phyloP scores from a whole-genome alignment of 2,797 vertebrate species.

The Anableps anableps region DNA sequence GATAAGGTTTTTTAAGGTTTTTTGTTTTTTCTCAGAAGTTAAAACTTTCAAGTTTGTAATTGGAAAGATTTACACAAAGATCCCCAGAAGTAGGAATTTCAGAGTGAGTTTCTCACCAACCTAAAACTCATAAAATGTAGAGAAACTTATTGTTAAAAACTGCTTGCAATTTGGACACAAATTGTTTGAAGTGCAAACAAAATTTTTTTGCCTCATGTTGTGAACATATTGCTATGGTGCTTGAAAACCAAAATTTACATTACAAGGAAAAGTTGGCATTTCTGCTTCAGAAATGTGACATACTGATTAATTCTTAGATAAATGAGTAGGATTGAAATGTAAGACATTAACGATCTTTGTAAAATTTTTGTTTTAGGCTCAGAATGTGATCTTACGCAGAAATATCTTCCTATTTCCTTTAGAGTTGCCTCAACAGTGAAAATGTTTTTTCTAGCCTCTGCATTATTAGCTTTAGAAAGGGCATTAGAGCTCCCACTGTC shows the following conservation, averaged over 20 bases:
- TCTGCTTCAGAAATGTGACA: background rate
- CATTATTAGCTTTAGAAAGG: constrained; percentile 58
- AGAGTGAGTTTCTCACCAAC: too few relatives aligned
- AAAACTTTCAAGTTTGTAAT: background rate
- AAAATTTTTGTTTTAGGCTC: background rate
- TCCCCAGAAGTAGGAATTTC: background rate
- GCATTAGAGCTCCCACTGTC: constrained; percentile 67
- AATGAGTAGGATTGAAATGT: background rate
- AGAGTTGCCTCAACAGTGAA: constrained; percentile 41
- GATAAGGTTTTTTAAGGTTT: too few relatives aligned
- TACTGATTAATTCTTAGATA: background rate
- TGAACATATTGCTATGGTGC: background rate
- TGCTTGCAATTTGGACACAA: background rate
- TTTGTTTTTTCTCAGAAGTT: background rate
- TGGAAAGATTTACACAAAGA: background rate
- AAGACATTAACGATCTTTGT: background rate
- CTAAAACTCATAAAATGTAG: background rate
- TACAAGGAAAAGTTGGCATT: background rate
- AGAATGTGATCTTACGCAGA: constrained; percentile 9
- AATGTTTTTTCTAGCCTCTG: constrained; percentile 55
- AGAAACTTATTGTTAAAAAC: background rate
- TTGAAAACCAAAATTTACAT: background rate
- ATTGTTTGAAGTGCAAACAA: background rate
- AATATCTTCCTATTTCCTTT: constrained; percentile 24
- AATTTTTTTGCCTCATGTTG: background rate